Base-by-base conservation (phyloP, 2,113 vertebrate species). In the Eurypyga helias region DNA sequence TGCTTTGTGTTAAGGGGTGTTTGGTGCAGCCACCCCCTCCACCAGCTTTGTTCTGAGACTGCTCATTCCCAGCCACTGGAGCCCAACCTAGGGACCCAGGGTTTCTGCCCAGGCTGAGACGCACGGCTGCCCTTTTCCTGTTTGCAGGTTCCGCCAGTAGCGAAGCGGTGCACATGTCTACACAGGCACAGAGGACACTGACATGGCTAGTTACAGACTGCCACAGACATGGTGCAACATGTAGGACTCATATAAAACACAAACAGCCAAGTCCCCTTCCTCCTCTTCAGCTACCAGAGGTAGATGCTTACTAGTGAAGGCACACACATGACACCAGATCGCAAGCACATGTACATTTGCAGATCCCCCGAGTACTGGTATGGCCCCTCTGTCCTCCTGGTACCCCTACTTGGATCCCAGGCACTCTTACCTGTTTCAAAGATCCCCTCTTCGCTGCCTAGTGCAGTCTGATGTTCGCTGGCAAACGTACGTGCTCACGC, bases 91-190 rank as follows among this genome's bases (percentile, higher is more conserved):
- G 43, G 29, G 17, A 43, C 31, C 13, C 28, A 41, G 36, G 33
- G 31, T 65, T 23, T n/a, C 41, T 78, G 60, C 52, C 34, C 31
- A 69, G 33, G 66, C 48, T 83, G 46, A 67, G 34, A 26, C 34
- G 67, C 13, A 1, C 1, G 2, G 18, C 38, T 71, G 34, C 41
- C 10, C 3, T 29, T 48, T n/a, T 55, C n/a, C 28, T 7, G 6
- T 55, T n/a, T 48, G 19, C 16, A 21, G 58, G 34, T 55, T 57
- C 23, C 65, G 4, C 43, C 21, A 31, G 43, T 57, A 48, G 49
- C 5, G 17, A 75, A 38, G n/a, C 18, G 48, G 49, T 65, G 24
- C 28, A 11, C 5, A 0, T 38, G 11, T 65, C 23, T 23, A n/a
- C n/a, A n/a, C 21, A 46, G 41, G 8, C 13, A 20, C 29, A 34